Conservation (phyloP, 2,888 invertebrate genomes). For the Drosophila borborema region DNA sequence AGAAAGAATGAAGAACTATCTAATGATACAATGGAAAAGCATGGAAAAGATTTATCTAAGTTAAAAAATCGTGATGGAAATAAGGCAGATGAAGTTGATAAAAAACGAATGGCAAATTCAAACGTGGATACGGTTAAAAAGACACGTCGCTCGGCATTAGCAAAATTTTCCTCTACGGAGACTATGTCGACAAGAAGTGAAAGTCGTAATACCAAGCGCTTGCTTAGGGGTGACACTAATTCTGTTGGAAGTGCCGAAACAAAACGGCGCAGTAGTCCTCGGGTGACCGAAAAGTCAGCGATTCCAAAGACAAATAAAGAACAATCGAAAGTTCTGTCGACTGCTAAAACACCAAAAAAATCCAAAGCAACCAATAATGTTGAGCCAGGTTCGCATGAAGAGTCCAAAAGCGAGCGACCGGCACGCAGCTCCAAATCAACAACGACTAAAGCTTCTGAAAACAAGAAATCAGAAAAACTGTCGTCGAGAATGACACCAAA, state of each 20-base stretch:
- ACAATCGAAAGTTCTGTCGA: neutral
- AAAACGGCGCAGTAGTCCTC: slow-evolving; percentile 28
- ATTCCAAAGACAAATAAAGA: neutral
- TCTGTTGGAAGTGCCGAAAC: neutral
- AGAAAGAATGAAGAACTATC: neutral
- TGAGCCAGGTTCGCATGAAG: neutral
- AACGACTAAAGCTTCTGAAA: neutral
- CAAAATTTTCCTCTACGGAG: neutral
- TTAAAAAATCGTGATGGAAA: neutral
- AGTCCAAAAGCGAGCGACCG: neutral
- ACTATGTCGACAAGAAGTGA: neutral
- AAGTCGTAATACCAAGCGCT: slow-evolving; percentile 28
- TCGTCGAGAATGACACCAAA: neutral
- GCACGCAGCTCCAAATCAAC: slow-evolving; percentile 8
- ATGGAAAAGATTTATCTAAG: neutral
- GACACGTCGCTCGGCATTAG: slow-evolving; percentile 2
- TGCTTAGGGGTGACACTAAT: slow-evolving; percentile 4
- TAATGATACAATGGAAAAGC: neutral
- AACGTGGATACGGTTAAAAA: neutral
- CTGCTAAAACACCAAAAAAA: neutral
- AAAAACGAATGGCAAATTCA: neutral
- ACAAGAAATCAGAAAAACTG: neutral
- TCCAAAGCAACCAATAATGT: neutral
- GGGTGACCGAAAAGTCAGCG: slow-evolving; percentile 12
- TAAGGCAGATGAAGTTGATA: neutral